A percentile compares a stretch with the other conserved stretches of the same genome.
These are phyloP conservation scores for Apistogramma diplotaenia DNA, from an alignment of 2,113 vertebrate genomes.

Conservation along the genomic window DNA sequence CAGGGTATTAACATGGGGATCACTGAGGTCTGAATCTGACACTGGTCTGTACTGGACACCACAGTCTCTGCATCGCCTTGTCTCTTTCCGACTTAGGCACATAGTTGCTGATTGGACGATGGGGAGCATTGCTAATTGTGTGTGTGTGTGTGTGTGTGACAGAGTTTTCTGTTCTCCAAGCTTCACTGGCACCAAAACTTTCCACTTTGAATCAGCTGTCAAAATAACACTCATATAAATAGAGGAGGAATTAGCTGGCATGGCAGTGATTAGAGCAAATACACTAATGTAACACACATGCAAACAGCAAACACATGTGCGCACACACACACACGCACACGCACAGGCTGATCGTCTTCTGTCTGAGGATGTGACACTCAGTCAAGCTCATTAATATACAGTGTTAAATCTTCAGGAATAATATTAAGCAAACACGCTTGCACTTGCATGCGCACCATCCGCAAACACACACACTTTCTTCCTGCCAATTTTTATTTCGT, in stretches of 20 bases:
- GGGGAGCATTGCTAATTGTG: background rate
- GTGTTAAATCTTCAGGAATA: background rate
- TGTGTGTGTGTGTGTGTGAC: slow-evolving; percentile 5
- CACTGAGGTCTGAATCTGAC: slow-evolving; percentile 56
- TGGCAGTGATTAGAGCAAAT: slow-evolving; percentile 51
- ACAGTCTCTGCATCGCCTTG: background rate
- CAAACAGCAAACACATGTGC: background rate
- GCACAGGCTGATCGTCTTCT: background rate
- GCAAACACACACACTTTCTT: background rate
- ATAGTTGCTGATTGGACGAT: slow-evolving; percentile 5
- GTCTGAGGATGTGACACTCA: background rate
- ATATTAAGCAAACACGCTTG: background rate
- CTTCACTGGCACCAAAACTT: slow-evolving; percentile 42
- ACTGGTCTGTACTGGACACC: slow-evolving; percentile 27
- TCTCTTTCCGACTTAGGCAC: background rate
- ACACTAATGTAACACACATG: slow-evolving; percentile 38
- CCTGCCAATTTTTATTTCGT: background rate
- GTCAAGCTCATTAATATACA: background rate
- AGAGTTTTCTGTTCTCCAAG: slow-evolving; percentile 4
- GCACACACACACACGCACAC: no score
- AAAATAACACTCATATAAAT: slow-evolving; percentile 65
- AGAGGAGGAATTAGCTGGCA: slow-evolving; percentile 59
- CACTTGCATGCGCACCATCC: background rate
- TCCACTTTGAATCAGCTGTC: slow-evolving; percentile 67
- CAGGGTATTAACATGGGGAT: slow-evolving; percentile 57